phyloP scores from a whole-genome alignment of 1,140 invertebrate species.

The Drosophila kanapiae region DNA sequence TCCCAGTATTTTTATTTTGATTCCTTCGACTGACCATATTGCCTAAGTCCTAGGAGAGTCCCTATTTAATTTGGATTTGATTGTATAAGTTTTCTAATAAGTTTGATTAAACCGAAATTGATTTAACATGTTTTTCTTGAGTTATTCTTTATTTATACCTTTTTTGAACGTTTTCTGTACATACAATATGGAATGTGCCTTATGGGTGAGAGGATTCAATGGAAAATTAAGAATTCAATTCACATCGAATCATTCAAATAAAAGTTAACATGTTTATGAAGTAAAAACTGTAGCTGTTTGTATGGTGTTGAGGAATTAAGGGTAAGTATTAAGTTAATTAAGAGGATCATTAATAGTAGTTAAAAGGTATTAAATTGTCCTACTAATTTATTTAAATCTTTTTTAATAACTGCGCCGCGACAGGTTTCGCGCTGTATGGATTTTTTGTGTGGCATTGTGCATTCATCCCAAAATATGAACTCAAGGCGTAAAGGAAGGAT shows the following conservation, averaged over 20 bases:
- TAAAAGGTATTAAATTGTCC: too few relatives aligned
- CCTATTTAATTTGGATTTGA: constrained; percentile 20
- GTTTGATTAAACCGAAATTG: constrained; percentile 50
- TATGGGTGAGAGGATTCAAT: constrained; percentile 35
- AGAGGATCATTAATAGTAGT: too few relatives aligned
- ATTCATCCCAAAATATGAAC: too few relatives aligned
- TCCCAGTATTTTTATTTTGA: constrained; percentile 48
- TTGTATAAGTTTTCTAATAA: constrained; percentile 44
- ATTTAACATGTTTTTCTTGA: constrained; percentile 15
- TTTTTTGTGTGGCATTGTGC: too few relatives aligned
- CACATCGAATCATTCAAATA: constrained; percentile 28
- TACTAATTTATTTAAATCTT: too few relatives aligned
- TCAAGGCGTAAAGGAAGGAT: too few relatives aligned
- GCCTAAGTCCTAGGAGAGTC: constrained; percentile 13
- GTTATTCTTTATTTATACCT: constrained; percentile 4
- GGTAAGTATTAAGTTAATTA: not conserved
- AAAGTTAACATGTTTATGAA: constrained; percentile 18
- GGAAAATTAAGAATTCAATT: constrained; percentile 48
- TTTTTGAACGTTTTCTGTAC: constrained; percentile 11
- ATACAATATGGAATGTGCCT: constrained; percentile 38
- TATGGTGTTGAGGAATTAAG: not conserved
- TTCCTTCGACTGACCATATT: constrained; percentile 4
- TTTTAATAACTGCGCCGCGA: too few relatives aligned
- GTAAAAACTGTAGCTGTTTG: not conserved
- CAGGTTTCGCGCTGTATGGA: too few relatives aligned